phyloP scores from a whole-genome alignment of 2,888 invertebrate genomes.

The Acleris laterana region DNA sequence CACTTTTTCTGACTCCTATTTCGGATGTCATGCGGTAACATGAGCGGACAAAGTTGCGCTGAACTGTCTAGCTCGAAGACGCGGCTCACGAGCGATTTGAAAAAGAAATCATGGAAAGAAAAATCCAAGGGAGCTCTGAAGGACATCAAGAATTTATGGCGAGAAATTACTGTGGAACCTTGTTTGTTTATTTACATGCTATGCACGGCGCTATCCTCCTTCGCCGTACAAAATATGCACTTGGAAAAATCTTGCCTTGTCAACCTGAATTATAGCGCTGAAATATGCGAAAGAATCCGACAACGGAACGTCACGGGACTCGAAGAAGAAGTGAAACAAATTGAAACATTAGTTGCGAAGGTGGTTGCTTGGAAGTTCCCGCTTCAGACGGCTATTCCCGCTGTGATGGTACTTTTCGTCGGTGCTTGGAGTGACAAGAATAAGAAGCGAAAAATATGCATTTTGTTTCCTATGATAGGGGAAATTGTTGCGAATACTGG shows the following conservation, averaged over 20 bases:
- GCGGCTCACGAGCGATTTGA: constrained; percentile 59
- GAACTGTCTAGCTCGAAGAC: constrained; percentile 71
- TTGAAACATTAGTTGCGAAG: constrained; percentile 79
- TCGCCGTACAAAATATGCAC: constrained; percentile 84
- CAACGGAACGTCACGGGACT: constrained; percentile 72
- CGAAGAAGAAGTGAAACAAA: constrained; percentile 66
- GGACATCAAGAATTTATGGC: constrained; percentile 63
- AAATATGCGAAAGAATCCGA: constrained; percentile 80
- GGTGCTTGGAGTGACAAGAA: constrained; percentile 87
- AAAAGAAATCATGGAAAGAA: constrained; percentile 61
- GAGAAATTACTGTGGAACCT: constrained; percentile 86
- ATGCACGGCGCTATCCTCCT: constrained; percentile 86
- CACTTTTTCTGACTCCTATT: constrained; percentile 72
- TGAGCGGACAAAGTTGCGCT: constrained; percentile 59
- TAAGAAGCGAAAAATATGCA: constrained; percentile 84
- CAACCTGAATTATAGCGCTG: constrained; percentile 77
- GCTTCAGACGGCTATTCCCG: constrained; percentile 84
- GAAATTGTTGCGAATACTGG: constrained; percentile 82
- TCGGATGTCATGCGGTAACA: constrained; percentile 56
- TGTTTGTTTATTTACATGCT: constrained; percentile 87
- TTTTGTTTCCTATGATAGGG: constrained; percentile 83
- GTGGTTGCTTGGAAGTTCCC: constrained; percentile 85
- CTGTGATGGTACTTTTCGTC: constrained; percentile 82
- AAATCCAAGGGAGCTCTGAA: constrained; percentile 65
- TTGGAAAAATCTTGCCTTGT: constrained; percentile 85